phyloP scores from a whole-genome alignment of 2,888 invertebrate species.

The Xylota sylvarum region DNA sequence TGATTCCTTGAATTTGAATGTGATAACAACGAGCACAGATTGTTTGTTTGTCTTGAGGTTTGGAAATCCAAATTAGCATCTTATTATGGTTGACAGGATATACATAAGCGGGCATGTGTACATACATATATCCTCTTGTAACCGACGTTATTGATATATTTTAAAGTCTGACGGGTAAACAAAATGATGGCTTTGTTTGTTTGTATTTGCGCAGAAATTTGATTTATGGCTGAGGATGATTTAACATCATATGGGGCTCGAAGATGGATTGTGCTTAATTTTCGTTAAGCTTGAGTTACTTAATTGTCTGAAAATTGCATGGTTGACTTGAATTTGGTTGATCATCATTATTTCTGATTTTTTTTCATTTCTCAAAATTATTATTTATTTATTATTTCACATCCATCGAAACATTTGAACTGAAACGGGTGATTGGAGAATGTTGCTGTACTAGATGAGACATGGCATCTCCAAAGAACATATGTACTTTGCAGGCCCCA shows the following conservation, averaged over 20 bases:
- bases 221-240: neutral
- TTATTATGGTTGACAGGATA: slow-evolving; percentile 1
- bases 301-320: too few species aligned
- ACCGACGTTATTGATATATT: neutral
- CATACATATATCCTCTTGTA: neutral
- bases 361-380: too few species aligned
- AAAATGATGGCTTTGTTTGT: slow-evolving; percentile 10
- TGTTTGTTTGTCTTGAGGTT: slow-evolving; percentile 6
- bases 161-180: neutral
- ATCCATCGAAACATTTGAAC: too few species aligned
- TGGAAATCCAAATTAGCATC: slow-evolving; percentile 5
- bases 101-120: neutral
- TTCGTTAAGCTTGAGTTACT: too few species aligned
- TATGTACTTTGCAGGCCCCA: too few species aligned
- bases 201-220: neutral
- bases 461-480: too few species aligned
- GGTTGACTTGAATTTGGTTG: too few species aligned
- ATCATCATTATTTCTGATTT: too few species aligned
- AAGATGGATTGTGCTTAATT: too few species aligned
- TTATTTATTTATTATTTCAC: too few species aligned
- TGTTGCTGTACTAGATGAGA: too few species aligned
- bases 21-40: neutral
- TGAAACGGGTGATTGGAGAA: too few species aligned
- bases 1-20: slow-evolving; percentile 16
- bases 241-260: neutral